These are phyloP conservation scores for Cephalophus harveyi DNA, from an alignment of 2,113 vertebrate genomes.

Conservation along the genomic window DNA sequence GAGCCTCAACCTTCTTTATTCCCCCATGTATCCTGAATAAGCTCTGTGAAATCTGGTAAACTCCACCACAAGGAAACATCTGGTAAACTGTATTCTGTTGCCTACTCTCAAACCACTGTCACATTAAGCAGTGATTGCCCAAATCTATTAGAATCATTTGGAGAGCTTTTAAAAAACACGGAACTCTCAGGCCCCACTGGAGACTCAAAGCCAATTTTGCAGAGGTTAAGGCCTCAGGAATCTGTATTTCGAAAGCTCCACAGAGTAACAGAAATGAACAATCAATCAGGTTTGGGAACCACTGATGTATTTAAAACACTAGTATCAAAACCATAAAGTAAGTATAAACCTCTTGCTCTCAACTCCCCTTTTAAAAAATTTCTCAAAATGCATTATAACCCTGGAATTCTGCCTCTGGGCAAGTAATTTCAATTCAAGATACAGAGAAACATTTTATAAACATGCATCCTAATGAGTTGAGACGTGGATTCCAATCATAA, in stretches of 20 bases:
- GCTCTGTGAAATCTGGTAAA: constrained; percentile 50
- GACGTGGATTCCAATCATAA: constrained; percentile 65
- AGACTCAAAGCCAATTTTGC: not conserved
- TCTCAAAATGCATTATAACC: constrained; percentile 27
- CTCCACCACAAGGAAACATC: constrained; percentile 10
- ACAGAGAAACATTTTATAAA: constrained; percentile 71
- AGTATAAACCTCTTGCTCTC: constrained; percentile 51
- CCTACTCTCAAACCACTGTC: constrained; percentile 47
- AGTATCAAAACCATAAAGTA: constrained; percentile 42
- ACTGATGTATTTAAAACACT: constrained; percentile 38
- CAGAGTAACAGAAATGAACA: not conserved
- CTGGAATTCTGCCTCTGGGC: constrained; percentile 46
- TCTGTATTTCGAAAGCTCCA: constrained; percentile 38
- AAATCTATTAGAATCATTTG: constrained; percentile 43
- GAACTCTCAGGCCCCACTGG: not conserved
- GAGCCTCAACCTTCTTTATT: constrained; percentile 49
- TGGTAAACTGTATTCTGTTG: constrained; percentile 38
- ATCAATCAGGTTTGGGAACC: constrained; percentile 8
- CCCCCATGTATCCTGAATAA: constrained; percentile 54
- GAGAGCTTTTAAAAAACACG: constrained; percentile 20
- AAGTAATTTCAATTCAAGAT: constrained; percentile 64
- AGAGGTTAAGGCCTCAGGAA: not conserved
- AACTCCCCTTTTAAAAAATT: constrained; percentile 15
- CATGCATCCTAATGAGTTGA: constrained; percentile 57
- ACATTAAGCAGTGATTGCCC: constrained; percentile 20